Evolutionary conservation across 2,113 vertebrate genomes (phyloP).

Genomic region (Polypterus senegalus): DNA sequence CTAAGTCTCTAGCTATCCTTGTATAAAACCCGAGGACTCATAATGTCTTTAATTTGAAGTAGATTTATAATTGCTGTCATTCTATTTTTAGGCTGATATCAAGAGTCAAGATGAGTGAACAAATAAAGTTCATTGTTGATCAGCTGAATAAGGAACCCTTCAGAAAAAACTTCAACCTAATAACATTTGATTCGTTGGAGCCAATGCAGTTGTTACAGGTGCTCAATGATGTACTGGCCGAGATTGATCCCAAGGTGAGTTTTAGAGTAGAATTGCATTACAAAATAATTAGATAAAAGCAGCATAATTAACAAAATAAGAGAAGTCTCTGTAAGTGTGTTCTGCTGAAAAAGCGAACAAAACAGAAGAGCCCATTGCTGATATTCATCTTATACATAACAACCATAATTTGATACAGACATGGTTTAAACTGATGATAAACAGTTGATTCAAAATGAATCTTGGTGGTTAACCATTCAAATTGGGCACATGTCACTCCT

Average conservation of each 20-base stretch:
- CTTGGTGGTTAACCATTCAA: no score
- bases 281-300: no score
- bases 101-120: conserved; percentile 69
- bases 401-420: no score
- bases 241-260: conserved; percentile 87
- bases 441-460: no score
- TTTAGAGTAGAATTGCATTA: no score
- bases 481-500: no score
- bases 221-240: conserved; percentile 84
- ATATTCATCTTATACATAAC: no score
- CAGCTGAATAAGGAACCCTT: conserved; percentile 89
- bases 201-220: conserved; percentile 80
- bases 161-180: conserved; percentile 84
- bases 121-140: conserved; percentile 86
- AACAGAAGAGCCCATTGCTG: no score
- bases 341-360: no score
- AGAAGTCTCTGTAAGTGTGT: no score
- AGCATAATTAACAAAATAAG: no score
- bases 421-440: no score
- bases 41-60: neutral
- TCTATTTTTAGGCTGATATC: neutral
- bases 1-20: neutral
- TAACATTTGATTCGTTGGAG: conserved; percentile 89
- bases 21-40: neutral
- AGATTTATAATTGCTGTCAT: neutral